phyloP scores from a whole-genome alignment of 2,113 vertebrate genomes.

The Poecile atricapillus region DNA sequence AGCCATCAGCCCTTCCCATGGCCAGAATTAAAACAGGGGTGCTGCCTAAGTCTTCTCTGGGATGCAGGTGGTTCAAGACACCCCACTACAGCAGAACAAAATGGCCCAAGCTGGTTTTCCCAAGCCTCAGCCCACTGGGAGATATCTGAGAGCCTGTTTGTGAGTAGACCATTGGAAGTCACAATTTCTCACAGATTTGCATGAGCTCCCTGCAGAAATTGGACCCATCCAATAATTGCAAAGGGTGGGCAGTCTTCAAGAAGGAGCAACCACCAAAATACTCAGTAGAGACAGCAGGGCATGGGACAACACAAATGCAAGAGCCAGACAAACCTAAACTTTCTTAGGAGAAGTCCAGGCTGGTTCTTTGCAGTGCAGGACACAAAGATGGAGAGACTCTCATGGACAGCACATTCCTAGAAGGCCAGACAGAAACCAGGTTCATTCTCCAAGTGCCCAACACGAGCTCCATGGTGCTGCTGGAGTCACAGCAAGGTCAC shows the following conservation, averaged over 20 bases:
- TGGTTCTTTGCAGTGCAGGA: neutral
- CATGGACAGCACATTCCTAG: neutral
- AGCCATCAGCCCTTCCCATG: neutral
- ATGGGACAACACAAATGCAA: neutral
- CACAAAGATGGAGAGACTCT: neutral
- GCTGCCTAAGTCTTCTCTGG: neutral
- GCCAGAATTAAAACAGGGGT: neutral
- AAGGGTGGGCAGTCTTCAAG: neutral
- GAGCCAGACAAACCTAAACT: neutral
- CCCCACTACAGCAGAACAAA: rapidly evolving
- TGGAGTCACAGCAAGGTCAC: neutral
- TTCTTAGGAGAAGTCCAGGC: neutral
- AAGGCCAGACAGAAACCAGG: neutral
- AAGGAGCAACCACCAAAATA: neutral
- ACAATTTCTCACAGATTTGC: neutral
- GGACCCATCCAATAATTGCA: neutral
- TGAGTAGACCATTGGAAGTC: neutral
- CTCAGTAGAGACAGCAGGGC: neutral
- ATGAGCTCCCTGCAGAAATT: neutral
- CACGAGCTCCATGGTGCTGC: rapidly evolving
- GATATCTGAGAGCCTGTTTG: neutral
- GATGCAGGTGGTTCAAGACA: neutral
- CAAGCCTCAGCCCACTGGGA: neutral
- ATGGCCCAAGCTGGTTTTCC: neutral
- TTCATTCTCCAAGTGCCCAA: rapidly evolving